These are phyloP conservation scores for Hypomecis atomaria DNA, from an alignment of 2,888 invertebrate species.

Conservation along the genomic window DNA sequence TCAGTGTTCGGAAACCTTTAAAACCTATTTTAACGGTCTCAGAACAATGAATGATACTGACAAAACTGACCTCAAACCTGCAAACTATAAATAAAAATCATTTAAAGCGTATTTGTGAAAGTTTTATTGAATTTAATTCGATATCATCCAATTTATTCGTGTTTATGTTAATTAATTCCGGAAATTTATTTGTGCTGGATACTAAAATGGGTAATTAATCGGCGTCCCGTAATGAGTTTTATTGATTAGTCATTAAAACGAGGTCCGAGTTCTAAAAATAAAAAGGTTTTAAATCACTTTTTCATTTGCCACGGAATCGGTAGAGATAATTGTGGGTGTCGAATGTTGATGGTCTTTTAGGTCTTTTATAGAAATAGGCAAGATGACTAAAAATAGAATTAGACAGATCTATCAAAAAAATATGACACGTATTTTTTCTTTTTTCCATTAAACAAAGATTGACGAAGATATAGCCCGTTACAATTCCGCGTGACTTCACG, in stretches of 20 bases:
- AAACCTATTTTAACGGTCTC: no score
- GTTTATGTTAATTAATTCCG: constrained; percentile 27
- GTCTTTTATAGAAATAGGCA: no score
- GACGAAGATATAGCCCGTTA: no score
- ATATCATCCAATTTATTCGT: constrained; percentile 9
- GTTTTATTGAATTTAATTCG: constrained; percentile 7
- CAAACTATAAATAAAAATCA: background rate
- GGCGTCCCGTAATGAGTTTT: constrained; percentile 7
- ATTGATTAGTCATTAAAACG: constrained; percentile 4
- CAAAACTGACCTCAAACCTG: background rate
- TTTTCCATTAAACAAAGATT: no score
- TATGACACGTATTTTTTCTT: no score
- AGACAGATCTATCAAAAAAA: no score
- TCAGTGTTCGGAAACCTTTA: no score
- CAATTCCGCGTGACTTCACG: no score
- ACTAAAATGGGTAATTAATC: constrained; percentile 19
- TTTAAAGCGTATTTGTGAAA: background rate
- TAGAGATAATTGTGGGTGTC: background rate
- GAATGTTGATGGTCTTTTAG: no score
- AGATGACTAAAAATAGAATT: no score
- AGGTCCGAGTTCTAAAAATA: background rate
- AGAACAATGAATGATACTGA: no score
- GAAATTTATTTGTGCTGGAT: constrained; percentile 17
- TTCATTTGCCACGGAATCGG: background rate
- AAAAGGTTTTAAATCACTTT: background rate